Evolutionary conservation across 2,113 vertebrate species (phyloP).

Genomic region (Excalfactoria chinensis): DNA sequence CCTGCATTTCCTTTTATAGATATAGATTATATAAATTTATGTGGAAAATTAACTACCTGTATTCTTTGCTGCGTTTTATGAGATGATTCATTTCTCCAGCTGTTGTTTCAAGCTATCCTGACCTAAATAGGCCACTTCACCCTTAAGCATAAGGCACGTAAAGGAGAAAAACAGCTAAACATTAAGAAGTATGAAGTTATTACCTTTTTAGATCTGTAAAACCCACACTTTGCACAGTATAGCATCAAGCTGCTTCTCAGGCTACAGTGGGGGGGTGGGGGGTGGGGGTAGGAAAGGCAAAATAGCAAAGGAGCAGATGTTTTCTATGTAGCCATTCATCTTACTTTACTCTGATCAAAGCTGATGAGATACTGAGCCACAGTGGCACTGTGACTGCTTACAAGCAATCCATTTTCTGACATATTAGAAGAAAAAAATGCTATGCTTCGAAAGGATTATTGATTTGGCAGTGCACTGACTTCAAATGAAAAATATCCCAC

Average conservation of each 20-base stretch:
- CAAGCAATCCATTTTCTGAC: background rate
- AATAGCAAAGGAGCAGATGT: slow-evolving; percentile 11
- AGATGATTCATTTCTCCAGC: background rate
- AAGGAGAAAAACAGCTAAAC: slow-evolving; percentile 26
- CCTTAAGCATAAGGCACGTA: background rate
- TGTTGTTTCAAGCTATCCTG: background rate
- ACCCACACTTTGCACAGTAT: background rate
- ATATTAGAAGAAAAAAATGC: background rate
- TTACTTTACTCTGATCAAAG: slow-evolving; percentile 12
- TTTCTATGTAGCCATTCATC: background rate
- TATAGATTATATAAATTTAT: background rate
- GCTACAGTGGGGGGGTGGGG: background rate
- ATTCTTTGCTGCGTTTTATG: background rate
- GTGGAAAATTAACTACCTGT: background rate
- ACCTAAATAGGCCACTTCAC: background rate
- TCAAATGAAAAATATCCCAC: background rate
- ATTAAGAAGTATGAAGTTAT: background rate
- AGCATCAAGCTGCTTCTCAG: background rate
- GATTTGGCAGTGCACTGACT: slow-evolving; percentile 4
- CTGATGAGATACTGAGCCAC: background rate
- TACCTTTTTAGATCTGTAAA: background rate
- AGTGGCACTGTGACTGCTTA: background rate
- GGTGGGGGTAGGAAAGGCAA: background rate
- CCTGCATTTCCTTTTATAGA: background rate
- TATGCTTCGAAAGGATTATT: slow-evolving; percentile 4